Evolutionary conservation across 2,113 vertebrate species (phyloP), one percentile per base, ranked within the genome.

Genomic region (Diphyllodes magnificus): DNA sequence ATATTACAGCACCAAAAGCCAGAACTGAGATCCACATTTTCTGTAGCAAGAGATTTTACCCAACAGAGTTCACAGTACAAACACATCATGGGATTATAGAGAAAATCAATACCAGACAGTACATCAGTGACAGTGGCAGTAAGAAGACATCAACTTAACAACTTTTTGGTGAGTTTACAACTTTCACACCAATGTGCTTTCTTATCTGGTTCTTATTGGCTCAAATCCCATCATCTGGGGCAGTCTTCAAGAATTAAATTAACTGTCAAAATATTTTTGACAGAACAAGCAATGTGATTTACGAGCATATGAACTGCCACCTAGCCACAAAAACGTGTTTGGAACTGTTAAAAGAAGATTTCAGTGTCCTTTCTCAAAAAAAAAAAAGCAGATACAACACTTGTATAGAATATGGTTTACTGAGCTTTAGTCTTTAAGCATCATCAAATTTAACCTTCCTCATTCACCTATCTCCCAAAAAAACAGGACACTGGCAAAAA

Each of bases 181-280:
- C 6, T 35, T 31, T 31, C 45, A 50, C 2, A 4, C 12, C 28
- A 76, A 68, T 28, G 4, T 0, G 0, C 17, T 25, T 84, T 78
- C 60, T 79, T 30, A 21, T 75, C 31, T 57, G 44, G 25, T 61
- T 89, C 53, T 25, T 31, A 11, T 0, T 40, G 20, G 13, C 49
- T 77, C 65, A 72, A 89, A 82, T 50, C 18, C 11, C 54, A 77
- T 39, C 45, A 87, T 13, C 27, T 30, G 28, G 23, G 11, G 35
- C 45, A 66, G 47, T 25, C 63, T 54, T 69, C 33, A 57, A 69
- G 22, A 85, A 76, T 20, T 63, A 65, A 53, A 66, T 37, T 57
- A 85, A 63, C 24, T 31, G 22, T 91, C 60, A 87, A 91, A 89
- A 51, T 33, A n/a, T 18, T 84, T 86, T 28, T 77, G 50, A 76